phyloP scores from a whole-genome alignment of 2,113 vertebrate species.

The Thunnus maccoyii region DNA sequence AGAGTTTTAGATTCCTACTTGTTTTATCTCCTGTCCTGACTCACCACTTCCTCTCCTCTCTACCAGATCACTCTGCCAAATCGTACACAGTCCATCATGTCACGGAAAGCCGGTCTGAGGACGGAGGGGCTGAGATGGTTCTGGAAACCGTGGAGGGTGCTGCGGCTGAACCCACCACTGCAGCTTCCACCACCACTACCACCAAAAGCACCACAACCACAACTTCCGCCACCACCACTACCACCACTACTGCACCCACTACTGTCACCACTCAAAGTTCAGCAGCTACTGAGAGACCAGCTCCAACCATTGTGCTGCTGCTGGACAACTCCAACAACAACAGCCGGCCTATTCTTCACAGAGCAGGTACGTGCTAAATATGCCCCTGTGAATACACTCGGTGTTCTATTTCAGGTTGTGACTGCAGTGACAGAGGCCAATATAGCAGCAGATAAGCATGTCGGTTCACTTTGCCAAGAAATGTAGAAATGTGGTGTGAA shows the following conservation, averaged over 20 bases:
- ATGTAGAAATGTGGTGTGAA: conserved; percentile 17
- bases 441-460: conserved; percentile 6
- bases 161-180: conserved; percentile 16
- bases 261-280: conserved; percentile 47
- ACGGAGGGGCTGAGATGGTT: conserved; percentile 72
- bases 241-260: conserved; percentile 47
- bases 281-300: conserved; percentile 65
- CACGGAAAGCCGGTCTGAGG: conserved; percentile 79
- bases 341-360: conserved; percentile 75
- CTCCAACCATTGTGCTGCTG: conserved; percentile 75
- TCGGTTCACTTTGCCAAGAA: conserved; percentile 1
- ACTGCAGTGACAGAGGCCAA: not conserved
- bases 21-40: conserved; percentile 9
- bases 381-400: not conserved
- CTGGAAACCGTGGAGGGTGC: conserved; percentile 67
- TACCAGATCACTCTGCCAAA: conserved; percentile 84
- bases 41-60: not conserved
- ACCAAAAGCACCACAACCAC: conserved; percentile 43
- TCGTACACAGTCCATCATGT: conserved; percentile 73
- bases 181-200: conserved; percentile 21
- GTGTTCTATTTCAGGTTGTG: not conserved
- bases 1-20: not conserved
- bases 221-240: conserved; percentile 44
- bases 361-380: conserved; percentile 74
- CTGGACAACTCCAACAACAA: conserved; percentile 84